Evolutionary conservation across 2,113 vertebrate species (phyloP).

Genomic region (Camelus dromedarius): DNA sequence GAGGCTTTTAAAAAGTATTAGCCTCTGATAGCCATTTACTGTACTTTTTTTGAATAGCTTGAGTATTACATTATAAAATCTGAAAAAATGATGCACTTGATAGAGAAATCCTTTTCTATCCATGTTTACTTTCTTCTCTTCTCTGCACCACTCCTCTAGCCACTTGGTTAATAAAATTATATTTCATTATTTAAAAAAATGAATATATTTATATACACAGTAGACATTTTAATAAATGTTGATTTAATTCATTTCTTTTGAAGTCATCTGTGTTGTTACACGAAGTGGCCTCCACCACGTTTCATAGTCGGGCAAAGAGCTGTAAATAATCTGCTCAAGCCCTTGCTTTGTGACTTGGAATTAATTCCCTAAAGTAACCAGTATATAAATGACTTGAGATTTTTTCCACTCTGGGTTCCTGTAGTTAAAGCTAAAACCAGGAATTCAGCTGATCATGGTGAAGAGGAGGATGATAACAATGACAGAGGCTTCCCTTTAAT

Average conservation of each 20-base stretch:
- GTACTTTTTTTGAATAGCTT: neutral
- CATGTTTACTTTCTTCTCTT: neutral
- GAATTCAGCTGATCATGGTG: no score
- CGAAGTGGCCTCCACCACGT: neutral
- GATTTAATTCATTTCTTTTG: neutral
- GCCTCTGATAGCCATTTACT: neutral
- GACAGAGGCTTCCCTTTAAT: accelerated
- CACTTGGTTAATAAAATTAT: neutral
- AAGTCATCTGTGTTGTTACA: neutral
- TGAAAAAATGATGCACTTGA: neutral
- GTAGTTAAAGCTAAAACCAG: neutral
- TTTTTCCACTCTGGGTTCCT: neutral
- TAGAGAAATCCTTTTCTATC: neutral
- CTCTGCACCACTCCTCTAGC: no score
- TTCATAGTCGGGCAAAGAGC: neutral
- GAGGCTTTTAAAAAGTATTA: neutral
- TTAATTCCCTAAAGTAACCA: neutral
- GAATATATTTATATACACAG: neutral
- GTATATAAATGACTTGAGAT: neutral
- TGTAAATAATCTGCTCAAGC: neutral
- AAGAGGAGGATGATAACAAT: neutral
- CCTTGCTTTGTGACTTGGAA: neutral
- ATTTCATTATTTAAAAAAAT: neutral
- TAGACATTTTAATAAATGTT: neutral
- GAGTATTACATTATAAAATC: neutral